Evolutionary conservation across 2,113 vertebrate species (phyloP).

Genomic region (Raja brachyura): DNA sequence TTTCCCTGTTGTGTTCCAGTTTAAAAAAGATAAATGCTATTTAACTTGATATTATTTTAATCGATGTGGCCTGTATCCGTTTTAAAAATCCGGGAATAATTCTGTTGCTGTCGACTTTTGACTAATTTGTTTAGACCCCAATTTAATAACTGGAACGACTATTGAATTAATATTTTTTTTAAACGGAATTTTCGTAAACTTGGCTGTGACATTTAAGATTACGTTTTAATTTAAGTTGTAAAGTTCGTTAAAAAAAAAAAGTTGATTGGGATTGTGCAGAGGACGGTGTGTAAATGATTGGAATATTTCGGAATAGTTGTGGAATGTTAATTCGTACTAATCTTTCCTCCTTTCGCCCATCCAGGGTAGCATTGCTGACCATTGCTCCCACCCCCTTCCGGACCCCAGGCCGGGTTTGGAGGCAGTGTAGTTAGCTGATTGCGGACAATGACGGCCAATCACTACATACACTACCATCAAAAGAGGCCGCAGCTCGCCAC

Average conservation of each 20-base stretch:
- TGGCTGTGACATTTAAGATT: neutral
- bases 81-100: neutral
- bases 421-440: constrained; percentile 90
- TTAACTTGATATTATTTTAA: neutral
- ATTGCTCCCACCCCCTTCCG: constrained; percentile 39
- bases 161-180: neutral
- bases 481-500: constrained; percentile 57
- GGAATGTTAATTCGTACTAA: neutral
- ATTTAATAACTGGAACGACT: neutral
- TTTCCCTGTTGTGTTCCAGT: neutral
- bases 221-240: neutral
- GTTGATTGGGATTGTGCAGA: neutral
- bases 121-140: neutral
- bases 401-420: constrained; percentile 53
- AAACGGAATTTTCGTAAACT: neutral
- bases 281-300: neutral
- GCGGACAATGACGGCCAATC: constrained; percentile 60
- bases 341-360: neutral
- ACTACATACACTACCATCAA: constrained; percentile 77
- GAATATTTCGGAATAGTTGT: neutral
- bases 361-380: neutral
- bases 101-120: neutral
- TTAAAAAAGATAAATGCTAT: neutral
- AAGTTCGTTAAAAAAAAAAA: neutral
- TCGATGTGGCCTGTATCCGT: too few relatives aligned